These are phyloP conservation scores for Asobara japonica DNA, from an alignment of 1,140 invertebrate genomes.

Conservation along the genomic window DNA sequence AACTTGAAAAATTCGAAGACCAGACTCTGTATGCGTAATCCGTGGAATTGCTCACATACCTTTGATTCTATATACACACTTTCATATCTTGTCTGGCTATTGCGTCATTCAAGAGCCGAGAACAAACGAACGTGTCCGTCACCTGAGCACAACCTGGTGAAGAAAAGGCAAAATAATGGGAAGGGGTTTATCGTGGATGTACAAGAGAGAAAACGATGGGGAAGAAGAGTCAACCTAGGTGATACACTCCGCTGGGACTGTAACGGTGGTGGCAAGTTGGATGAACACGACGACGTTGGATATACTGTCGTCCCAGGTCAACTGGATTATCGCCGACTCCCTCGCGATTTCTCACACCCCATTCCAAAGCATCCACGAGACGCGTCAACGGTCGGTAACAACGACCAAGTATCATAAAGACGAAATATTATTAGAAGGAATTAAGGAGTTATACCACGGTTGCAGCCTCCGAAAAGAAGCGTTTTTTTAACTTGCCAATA, in stretches of 20 bases:
- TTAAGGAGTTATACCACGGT: no score
- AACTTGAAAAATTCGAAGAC: no score
- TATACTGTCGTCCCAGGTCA: constrained; percentile 18
- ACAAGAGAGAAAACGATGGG: constrained; percentile 14
- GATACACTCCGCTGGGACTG: constrained; percentile 6
- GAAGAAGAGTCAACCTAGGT: neutral
- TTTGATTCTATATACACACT: neutral
- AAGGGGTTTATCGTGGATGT: neutral
- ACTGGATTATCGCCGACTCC: constrained; percentile 26
- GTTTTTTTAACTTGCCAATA: no score
- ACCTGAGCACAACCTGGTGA: neutral
- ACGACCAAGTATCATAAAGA: neutral
- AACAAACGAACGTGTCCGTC: neutral
- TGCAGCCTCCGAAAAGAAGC: no score
- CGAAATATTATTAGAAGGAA: neutral
- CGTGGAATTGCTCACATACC: no score
- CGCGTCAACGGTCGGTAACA: neutral
- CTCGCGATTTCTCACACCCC: constrained; percentile 6
- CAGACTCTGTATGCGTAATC: no score
- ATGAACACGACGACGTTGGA: constrained; percentile 12
- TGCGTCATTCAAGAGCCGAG: neutral
- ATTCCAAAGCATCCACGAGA: neutral
- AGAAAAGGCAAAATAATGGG: constrained; percentile 8
- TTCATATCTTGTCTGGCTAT: neutral
- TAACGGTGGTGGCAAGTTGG: constrained; percentile 9